phyloP scores from a whole-genome alignment of 2,113 vertebrate species.

The Chauna torquata region DNA sequence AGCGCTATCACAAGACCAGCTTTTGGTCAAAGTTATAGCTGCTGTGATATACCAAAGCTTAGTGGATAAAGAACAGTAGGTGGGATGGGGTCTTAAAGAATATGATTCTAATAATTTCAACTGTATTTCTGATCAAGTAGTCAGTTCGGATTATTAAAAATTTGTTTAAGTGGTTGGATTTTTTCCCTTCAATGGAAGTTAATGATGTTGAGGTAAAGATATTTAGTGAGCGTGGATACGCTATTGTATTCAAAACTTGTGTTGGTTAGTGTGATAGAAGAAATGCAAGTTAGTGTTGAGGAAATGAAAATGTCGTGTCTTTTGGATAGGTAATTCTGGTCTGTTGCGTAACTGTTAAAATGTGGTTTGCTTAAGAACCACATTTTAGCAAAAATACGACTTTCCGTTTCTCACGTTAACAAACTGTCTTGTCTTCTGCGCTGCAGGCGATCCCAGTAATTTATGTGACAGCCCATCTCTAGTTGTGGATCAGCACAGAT shows the following conservation, averaged over 20 bases:
- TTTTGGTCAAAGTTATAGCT: background rate
- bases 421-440: slow-evolving; percentile 28
- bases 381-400: background rate
- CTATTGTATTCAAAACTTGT: background rate
- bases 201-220: background rate
- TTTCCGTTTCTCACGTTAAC: background rate
- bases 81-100: background rate
- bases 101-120: background rate
- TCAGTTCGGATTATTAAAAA: background rate
- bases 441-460: slow-evolving; percentile 80
- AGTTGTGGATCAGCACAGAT: slow-evolving; percentile 92
- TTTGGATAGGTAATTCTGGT: background rate
- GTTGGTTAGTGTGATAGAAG: background rate
- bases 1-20: background rate
- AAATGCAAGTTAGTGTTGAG: background rate
- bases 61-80: background rate
- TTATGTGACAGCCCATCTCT: slow-evolving; percentile 90
- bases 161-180: background rate
- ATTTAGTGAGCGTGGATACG: background rate
- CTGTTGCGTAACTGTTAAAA: background rate
- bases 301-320: background rate
- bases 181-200: background rate
- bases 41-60: background rate
- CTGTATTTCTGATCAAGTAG: background rate
- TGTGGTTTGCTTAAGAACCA: background rate